These are phyloP conservation scores for Ornithoptera priamus DNA, from an alignment of 2,888 invertebrate genomes.

Conservation along the genomic window DNA sequence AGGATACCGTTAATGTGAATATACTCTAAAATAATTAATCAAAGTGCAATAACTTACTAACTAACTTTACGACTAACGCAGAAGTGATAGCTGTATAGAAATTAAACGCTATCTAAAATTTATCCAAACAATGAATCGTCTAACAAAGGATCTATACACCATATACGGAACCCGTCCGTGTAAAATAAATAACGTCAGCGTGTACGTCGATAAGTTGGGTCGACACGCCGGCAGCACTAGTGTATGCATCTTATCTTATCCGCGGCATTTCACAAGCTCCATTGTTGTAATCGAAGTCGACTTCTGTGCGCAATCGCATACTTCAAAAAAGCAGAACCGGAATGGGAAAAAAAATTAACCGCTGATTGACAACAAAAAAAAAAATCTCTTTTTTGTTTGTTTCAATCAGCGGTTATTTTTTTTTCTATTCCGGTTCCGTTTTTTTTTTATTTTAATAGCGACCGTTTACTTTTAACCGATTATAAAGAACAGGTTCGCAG, in stretches of 20 bases:
- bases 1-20: no score
- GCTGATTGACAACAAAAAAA: no score
- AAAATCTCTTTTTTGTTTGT: no score
- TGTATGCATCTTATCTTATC: constrained; percentile 35
- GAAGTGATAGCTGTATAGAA: constrained; percentile 16
- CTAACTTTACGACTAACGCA: neutral
- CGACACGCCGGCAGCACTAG: constrained; percentile 34
- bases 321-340: constrained; percentile 12
- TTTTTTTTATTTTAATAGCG: no score
- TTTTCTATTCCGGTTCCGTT: no score
- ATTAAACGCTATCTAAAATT: constrained; percentile 25
- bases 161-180: constrained; percentile 17
- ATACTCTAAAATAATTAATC: neutral
- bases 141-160: constrained; percentile 28
- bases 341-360: no score
- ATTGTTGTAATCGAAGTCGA: constrained; percentile 43
- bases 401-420: no score
- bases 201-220: constrained; percentile 27
- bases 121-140: constrained; percentile 25
- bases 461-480: no score
- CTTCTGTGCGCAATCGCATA: constrained; percentile 43
- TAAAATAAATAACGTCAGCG: constrained; percentile 24
- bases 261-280: constrained; percentile 44
- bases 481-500: no score
- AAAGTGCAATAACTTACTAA: constrained; percentile 7